phyloP scores from a whole-genome alignment of 2,888 invertebrate genomes.

The Bruchidius siliquastri region DNA sequence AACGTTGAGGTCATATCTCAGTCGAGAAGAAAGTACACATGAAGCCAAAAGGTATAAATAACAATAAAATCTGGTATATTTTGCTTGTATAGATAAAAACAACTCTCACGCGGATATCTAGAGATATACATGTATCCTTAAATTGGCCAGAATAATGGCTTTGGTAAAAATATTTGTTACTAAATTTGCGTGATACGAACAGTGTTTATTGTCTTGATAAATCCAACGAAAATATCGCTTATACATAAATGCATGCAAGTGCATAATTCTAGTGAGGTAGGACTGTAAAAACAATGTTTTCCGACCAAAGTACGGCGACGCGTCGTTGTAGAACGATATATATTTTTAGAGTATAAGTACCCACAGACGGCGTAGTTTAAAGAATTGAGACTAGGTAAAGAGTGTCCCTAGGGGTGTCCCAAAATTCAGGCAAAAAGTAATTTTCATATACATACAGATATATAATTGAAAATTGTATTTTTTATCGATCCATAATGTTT shows the following conservation, averaged over 20 bases:
- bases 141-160: background rate
- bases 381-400: too few species aligned
- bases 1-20: too few species aligned
- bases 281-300: background rate
- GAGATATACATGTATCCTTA: background rate
- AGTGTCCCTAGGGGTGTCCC: too few species aligned
- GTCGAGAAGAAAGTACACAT: too few species aligned
- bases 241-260: background rate
- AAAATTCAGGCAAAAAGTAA: too few species aligned
- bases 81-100: background rate
- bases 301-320: background rate
- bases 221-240: background rate
- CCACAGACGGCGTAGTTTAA: too few species aligned
- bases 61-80: too few species aligned
- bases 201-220: background rate
- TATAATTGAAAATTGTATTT: too few species aligned
- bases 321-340: background rate
- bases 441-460: too few species aligned
- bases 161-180: background rate
- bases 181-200: background rate
- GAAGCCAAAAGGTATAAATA: too few species aligned
- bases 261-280: background rate
- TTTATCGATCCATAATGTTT: too few species aligned
- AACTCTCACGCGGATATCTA: background rate
- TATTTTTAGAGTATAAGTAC: too few species aligned